These are phyloP conservation scores for Rhyacichthys aspro DNA, from an alignment of 2,797 vertebrate species.

Conservation along the genomic window DNA sequence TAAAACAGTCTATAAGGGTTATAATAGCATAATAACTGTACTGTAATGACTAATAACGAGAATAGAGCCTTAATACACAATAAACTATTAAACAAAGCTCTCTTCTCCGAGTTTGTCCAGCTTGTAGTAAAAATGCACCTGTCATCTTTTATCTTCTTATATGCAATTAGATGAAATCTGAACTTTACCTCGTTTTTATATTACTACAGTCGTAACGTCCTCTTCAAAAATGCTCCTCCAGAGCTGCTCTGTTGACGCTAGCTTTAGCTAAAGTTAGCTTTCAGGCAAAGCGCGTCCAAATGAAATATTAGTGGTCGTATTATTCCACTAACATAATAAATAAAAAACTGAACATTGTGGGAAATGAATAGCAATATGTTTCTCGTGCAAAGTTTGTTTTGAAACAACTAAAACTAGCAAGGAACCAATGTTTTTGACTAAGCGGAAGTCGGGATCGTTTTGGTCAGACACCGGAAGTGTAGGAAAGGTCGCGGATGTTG, in stretches of 20 bases:
- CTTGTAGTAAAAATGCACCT: no score
- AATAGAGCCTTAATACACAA: no score
- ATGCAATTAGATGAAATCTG: background rate
- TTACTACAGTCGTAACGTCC: background rate
- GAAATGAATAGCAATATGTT: no score
- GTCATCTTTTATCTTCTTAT: no score
- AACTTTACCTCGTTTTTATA: background rate
- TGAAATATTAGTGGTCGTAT: background rate
- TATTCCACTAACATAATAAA: no score
- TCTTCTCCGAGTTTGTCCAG: no score
- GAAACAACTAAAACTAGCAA: rapidly evolving
- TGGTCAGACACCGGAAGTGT: slow-evolving; percentile 60
- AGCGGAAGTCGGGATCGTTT: slow-evolving; percentile 48
- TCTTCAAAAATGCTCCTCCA: background rate
- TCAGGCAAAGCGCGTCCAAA: background rate
- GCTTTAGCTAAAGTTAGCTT: slow-evolving; percentile 7
- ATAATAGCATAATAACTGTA: no score
- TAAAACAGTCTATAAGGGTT: no score
- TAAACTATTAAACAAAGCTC: no score
- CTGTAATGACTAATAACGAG: no score
- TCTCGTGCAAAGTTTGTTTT: background rate
- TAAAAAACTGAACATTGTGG: no score
- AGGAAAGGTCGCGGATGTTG: slow-evolving; percentile 60
- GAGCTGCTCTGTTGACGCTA: slow-evolving; percentile 2
- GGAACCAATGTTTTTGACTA: slow-evolving; percentile 27